Evolutionary conservation across 2,888 invertebrate genomes (phyloP).

Genomic region (Prostheceraeus crozeri): DNA sequence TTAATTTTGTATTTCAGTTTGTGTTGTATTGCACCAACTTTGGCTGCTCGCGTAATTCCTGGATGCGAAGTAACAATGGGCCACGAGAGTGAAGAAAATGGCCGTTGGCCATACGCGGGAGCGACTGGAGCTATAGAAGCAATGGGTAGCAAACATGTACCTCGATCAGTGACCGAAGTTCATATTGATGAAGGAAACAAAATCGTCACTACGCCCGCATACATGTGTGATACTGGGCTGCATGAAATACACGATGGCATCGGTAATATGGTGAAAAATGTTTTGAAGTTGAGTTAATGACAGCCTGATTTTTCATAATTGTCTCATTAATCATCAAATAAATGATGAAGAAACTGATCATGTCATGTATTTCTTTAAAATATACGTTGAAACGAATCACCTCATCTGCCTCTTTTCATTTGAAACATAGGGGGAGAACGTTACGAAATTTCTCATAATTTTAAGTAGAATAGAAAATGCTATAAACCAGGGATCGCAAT

Average conservation of each 20-base stretch:
- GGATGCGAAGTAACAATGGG: conserved; percentile 55
- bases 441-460: too few relatives aligned
- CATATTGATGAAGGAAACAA: conserved; percentile 59
- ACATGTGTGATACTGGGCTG: conserved; percentile 61
- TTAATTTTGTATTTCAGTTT: conserved; percentile 5
- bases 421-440: too few relatives aligned
- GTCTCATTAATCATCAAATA: neutral
- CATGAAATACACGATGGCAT: conserved; percentile 61
- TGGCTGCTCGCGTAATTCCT: conserved; percentile 58
- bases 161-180: conserved; percentile 55
- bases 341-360: too few relatives aligned
- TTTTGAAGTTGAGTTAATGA: conserved; percentile 45
- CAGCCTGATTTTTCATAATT: neutral
- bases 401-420: too few relatives aligned
- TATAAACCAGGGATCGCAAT: too few relatives aligned
- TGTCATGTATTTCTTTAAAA: too few relatives aligned
- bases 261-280: conserved; percentile 58
- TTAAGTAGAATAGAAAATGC: too few relatives aligned
- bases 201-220: conserved; percentile 62
- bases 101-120: conserved; percentile 58
- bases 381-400: too few relatives aligned
- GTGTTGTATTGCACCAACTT: conserved; percentile 60
- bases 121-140: conserved; percentile 58
- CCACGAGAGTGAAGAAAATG: conserved; percentile 48
- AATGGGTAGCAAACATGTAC: conserved; percentile 59